Percentiles rank a stretch among this genome's conserved stretches.
These are phyloP conservation scores for Therioaphis trifolii DNA, from an alignment of 2,888 invertebrate genomes.

Conservation along the genomic window DNA sequence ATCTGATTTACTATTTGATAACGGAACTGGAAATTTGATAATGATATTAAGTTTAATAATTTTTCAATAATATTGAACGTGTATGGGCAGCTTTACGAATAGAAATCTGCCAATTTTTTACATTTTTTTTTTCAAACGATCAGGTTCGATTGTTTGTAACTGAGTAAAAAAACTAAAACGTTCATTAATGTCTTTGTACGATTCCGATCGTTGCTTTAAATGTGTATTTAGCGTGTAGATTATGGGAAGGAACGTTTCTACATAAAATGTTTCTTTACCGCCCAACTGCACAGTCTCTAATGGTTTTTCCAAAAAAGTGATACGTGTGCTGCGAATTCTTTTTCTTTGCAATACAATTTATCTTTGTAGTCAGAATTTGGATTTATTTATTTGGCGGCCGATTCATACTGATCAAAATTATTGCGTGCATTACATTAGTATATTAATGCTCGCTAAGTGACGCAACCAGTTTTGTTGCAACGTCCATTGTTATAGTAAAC, in stretches of 20 bases:
- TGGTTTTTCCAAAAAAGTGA: constrained; percentile 36
- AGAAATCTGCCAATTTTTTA: constrained; percentile 22
- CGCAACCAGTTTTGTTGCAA: constrained; percentile 28
- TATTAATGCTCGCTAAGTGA: too few species aligned
- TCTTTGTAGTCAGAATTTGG: constrained; percentile 32
- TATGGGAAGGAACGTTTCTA: constrained; percentile 36
- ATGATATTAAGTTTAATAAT: too few species aligned
- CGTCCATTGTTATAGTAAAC: constrained; percentile 27
- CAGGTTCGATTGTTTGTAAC: constrained; percentile 29
- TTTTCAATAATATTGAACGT: too few species aligned
- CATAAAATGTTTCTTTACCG: constrained; percentile 35
- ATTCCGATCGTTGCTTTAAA: constrained; percentile 39
- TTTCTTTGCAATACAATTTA: constrained; percentile 27
- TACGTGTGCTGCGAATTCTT: constrained; percentile 32
- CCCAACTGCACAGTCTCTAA: constrained; percentile 27
- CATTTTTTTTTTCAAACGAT: constrained; percentile 18
- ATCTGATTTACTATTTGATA: too few species aligned
- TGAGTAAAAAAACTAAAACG: constrained; percentile 33
- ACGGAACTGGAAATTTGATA: too few species aligned
- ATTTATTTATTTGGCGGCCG: constrained; percentile 25
- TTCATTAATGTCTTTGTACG: constrained; percentile 25
- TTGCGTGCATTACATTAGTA: neutral
- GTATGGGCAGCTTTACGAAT: too few species aligned
- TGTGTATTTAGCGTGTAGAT: constrained; percentile 22
- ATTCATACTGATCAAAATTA: constrained; percentile 25